These are phyloP conservation scores for Fragum whitleyi DNA, from an alignment of 2,888 invertebrate genomes.

Conservation along the genomic window DNA sequence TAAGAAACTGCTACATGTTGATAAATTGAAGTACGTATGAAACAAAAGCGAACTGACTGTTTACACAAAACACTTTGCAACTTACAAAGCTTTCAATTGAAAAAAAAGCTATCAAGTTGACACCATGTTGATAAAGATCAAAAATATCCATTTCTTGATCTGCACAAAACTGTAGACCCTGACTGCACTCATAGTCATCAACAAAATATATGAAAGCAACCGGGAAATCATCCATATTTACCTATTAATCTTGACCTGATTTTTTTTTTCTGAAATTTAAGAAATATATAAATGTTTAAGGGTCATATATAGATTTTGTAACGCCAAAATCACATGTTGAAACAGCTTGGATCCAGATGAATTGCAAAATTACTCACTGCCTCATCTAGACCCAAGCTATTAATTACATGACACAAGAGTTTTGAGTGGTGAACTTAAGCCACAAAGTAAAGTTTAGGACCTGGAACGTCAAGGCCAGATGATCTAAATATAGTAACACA, in stretches of 20 bases:
- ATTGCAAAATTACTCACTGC: too few relatives aligned
- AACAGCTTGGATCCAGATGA: too few relatives aligned
- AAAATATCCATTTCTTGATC: slow-evolving; percentile 13
- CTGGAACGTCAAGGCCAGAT: too few relatives aligned
- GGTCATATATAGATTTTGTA: too few relatives aligned
- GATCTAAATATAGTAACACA: too few relatives aligned
- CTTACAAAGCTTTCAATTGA: slow-evolving; percentile 12
- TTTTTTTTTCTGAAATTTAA: too few relatives aligned
- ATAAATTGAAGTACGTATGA: slow-evolving; percentile 21
- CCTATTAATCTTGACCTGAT: background rate
- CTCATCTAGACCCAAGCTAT: too few relatives aligned
- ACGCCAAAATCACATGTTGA: background rate
- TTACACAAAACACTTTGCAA: slow-evolving; percentile 19
- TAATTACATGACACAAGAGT: too few relatives aligned
- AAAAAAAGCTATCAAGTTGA: slow-evolving; percentile 18
- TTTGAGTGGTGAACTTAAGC: too few relatives aligned
- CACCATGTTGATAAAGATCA: slow-evolving; percentile 33
- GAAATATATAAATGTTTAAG: too few relatives aligned
- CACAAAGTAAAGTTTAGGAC: too few relatives aligned
- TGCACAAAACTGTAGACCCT: slow-evolving; percentile 26
- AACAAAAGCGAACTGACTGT: slow-evolving; percentile 20
- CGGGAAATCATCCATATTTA: slow-evolving; percentile 24
- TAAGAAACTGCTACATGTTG: slow-evolving; percentile 3
- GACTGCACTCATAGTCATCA: slow-evolving; percentile 21
- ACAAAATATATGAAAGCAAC: slow-evolving; percentile 30